phyloP scores from a whole-genome alignment of 2,888 invertebrate species.

The Camponotus fellah region DNA sequence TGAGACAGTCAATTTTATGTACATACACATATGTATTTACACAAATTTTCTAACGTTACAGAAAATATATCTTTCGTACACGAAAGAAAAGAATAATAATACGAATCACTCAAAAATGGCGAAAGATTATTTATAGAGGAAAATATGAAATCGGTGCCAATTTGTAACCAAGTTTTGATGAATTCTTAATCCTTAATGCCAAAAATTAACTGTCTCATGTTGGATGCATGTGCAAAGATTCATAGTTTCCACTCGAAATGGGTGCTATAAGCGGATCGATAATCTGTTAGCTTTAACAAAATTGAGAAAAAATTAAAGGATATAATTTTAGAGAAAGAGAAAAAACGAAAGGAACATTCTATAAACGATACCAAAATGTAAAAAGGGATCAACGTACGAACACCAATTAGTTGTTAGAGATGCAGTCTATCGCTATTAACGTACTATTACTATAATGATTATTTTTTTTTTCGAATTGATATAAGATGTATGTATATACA shows the following conservation, averaged over 20 bases:
- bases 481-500: constrained; percentile 46
- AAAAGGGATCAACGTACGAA: constrained; percentile 86
- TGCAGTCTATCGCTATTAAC: constrained; percentile 82
- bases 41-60: constrained; percentile 5
- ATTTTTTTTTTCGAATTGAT: constrained; percentile 62
- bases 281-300: constrained; percentile 43
- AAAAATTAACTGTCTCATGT: constrained; percentile 51
- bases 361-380: constrained; percentile 83
- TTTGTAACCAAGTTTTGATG: constrained; percentile 23
- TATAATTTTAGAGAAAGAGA: constrained; percentile 27
- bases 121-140: neutral
- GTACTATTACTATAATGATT: constrained; percentile 61
- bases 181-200: constrained; percentile 29
- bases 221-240: constrained; percentile 32
- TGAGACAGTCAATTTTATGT: constrained; percentile 44
- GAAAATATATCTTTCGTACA: neutral
- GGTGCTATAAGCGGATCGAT: constrained; percentile 49
- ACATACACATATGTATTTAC: constrained; percentile 7
- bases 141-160: constrained; percentile 49
- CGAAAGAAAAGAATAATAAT: neutral
- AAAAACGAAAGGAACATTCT: constrained; percentile 46
- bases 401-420: constrained; percentile 85
- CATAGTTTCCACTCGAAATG: constrained; percentile 35
- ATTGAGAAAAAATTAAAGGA: constrained; percentile 16
- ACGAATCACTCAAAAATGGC: neutral